Evolutionary conservation across 2,888 invertebrate genomes (phyloP).

Genomic region (Nomada fabriciana): DNA sequence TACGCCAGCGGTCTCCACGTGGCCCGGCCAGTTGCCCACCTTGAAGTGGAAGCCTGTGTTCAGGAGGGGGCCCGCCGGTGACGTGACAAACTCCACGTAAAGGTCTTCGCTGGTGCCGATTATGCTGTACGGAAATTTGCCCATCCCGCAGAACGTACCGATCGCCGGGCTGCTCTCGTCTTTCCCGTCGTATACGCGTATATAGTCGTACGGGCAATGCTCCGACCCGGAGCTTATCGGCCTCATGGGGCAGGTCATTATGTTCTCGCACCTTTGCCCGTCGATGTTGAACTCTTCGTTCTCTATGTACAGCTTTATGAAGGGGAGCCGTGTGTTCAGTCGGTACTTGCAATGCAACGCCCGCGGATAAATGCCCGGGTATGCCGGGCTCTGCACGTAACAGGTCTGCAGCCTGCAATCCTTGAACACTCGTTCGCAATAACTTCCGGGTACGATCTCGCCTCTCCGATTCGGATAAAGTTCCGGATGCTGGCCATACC

Average conservation of each 20-base stretch:
- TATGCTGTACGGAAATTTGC: conserved; percentile 96
- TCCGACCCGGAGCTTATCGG: conserved; percentile 95
- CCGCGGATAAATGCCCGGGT: conserved; percentile 96
- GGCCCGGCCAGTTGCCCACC: conserved; percentile 97
- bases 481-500: conserved; percentile 97
- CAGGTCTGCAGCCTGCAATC: conserved; percentile 96
- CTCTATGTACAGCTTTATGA: conserved; percentile 95
- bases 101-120: conserved; percentile 96
- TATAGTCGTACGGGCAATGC: conserved; percentile 95
- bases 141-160: conserved; percentile 96
- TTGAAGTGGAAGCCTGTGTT: conserved; percentile 98
- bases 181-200: conserved; percentile 95
- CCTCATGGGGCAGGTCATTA: conserved; percentile 97
- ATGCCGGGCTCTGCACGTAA: conserved; percentile 97
- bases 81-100: conserved; percentile 95
- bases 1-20: conserved; percentile 95
- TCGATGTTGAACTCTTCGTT: conserved; percentile 97
- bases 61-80: conserved; percentile 94
- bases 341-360: conserved; percentile 96
- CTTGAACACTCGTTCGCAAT: conserved; percentile 94
- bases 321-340: conserved; percentile 94
- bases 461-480: conserved; percentile 95
- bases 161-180: conserved; percentile 94
- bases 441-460: conserved; percentile 94
- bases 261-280: conserved; percentile 96